Evolutionary conservation across 1,140 invertebrate genomes (phyloP).

Genomic region (Neelides sp.): DNA sequence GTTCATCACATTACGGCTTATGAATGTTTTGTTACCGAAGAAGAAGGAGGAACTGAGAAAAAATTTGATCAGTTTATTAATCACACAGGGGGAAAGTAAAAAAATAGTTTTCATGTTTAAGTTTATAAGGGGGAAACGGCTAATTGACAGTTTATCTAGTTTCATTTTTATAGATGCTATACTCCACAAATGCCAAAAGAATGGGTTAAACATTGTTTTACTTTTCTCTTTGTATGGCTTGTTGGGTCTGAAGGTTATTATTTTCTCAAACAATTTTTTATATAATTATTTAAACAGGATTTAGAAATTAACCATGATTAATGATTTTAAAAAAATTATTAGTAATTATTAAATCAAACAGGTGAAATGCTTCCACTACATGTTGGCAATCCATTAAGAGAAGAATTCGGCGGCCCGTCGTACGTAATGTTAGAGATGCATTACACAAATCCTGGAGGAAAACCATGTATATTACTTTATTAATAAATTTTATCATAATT

Average conservation of each 20-base stretch:
- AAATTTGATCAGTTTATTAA: slow-evolving; percentile 46
- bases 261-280: background rate
- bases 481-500: too few species aligned
- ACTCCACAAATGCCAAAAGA: slow-evolving; percentile 54
- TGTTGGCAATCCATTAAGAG: slow-evolving; percentile 64
- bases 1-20: slow-evolving; percentile 73
- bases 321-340: too few species aligned
- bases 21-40: slow-evolving; percentile 49
- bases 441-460: slow-evolving; percentile 62
- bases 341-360: background rate
- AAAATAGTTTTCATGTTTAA: too few species aligned
- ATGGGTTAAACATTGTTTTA: slow-evolving; percentile 58
- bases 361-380: slow-evolving; percentile 62
- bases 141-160: too few species aligned
- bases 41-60: slow-evolving; percentile 4
- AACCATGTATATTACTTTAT: slow-evolving; percentile 40
- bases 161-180: too few species aligned
- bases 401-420: slow-evolving; percentile 47
- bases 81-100: slow-evolving; percentile 47
- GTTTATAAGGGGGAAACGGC: too few species aligned
- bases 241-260: slow-evolving; percentile 60
- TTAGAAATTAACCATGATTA: slow-evolving; percentile 2
- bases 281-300: background rate
- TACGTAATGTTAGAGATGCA: slow-evolving; percentile 83
- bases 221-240: slow-evolving; percentile 68